phyloP scores from a whole-genome alignment of 2,113 vertebrate species.

The Siniperca knerii region DNA sequence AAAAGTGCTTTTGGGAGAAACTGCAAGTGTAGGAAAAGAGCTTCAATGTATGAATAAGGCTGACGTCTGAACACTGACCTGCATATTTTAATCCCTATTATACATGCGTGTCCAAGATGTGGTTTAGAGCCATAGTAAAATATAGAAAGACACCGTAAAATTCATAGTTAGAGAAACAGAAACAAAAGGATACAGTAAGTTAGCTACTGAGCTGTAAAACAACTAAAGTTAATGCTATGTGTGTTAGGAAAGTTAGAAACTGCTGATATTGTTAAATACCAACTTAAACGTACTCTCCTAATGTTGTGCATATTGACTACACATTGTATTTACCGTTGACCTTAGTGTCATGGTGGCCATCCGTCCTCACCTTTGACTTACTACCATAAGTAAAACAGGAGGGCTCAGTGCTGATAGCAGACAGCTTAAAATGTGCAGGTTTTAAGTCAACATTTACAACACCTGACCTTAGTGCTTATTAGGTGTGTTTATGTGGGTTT shows the following conservation, averaged over 20 bases:
- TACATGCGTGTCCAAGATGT: not conserved
- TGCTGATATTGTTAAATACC: not conserved
- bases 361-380: not conserved
- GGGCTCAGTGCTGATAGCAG: not conserved
- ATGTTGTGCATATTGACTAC: not conserved
- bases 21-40: not conserved
- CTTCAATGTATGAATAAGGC: not conserved
- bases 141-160: not conserved
- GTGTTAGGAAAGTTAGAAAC: too few relatives aligned
- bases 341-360: not conserved
- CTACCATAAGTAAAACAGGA: not conserved
- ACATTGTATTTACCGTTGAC: not conserved
- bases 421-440: conserved; percentile 35
- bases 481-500: not conserved
- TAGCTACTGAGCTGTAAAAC: not conserved
- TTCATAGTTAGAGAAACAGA: not conserved
- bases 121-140: not conserved
- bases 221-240: not conserved
- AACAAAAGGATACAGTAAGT: too few relatives aligned
- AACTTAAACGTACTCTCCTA: not conserved
- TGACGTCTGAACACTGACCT: not conserved
- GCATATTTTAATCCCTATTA: not conserved
- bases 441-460: conserved; percentile 17
- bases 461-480: not conserved
- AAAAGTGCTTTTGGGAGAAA: not conserved